Evolutionary conservation across 2,797 vertebrate genomes (phyloP).

Genomic region (Trachops cirrhosus): DNA sequence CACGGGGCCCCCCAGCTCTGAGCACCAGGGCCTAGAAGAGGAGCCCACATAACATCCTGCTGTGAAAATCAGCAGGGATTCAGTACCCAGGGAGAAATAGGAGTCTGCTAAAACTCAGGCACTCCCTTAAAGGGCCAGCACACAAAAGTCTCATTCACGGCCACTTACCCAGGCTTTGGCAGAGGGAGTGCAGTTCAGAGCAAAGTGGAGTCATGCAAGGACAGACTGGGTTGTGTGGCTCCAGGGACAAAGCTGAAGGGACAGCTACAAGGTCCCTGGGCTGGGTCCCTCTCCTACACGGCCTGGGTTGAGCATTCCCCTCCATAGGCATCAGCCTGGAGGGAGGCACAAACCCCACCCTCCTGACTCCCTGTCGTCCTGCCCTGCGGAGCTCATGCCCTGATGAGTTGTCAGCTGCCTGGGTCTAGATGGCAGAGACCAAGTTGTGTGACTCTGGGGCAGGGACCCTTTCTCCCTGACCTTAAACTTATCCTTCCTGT

Average conservation of each 20-base stretch:
- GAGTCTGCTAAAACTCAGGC: neutral
- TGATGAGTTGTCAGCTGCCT: neutral
- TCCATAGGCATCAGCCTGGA: neutral
- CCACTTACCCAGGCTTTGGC: neutral
- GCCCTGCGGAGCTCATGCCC: neutral
- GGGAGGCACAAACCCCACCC: neutral
- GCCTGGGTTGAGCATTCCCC: neutral
- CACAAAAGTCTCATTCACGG: neutral
- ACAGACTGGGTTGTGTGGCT: neutral
- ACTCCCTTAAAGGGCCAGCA: neutral
- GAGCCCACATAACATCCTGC: neutral
- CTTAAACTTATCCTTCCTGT: neutral
- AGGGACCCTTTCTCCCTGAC: neutral
- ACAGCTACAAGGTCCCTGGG: neutral
- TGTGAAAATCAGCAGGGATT: neutral
- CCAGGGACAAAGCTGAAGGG: neutral
- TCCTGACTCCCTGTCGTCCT: neutral
- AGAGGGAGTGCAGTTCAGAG: neutral
- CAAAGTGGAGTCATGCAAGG: neutral
- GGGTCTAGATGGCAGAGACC: neutral
- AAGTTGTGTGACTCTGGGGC: neutral
- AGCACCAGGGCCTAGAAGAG: neutral
- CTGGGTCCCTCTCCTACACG: neutral
- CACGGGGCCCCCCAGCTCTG: neutral
- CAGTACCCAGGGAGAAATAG: neutral